phyloP scores from a whole-genome alignment of 2,888 invertebrate species.

The Synanthedon andrenaeformis region DNA sequence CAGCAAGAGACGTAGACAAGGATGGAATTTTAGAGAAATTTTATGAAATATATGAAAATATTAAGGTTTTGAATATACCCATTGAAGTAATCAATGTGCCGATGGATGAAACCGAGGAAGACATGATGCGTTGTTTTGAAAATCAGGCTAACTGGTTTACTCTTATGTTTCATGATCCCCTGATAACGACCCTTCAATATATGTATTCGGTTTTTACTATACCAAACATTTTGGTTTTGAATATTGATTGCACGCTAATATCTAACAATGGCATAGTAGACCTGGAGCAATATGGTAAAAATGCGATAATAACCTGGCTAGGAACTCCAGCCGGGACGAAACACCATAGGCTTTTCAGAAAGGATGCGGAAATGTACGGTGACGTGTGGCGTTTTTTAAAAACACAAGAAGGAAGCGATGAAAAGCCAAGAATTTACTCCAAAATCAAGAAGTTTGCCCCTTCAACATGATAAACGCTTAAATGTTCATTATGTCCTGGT shows the following conservation, averaged over 20 bases:
- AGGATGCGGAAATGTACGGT: constrained; percentile 37
- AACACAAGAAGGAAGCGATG: neutral
- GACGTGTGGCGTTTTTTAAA: constrained; percentile 30
- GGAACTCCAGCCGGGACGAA: constrained; percentile 19
- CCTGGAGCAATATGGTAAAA: constrained; percentile 42
- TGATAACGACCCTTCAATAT: constrained; percentile 29
- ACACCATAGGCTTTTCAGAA: constrained; percentile 24
- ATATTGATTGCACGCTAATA: constrained; percentile 33
- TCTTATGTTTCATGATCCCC: constrained; percentile 32
- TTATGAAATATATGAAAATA: constrained; percentile 43
- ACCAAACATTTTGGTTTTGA: constrained; percentile 37
- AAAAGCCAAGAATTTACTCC: neutral
- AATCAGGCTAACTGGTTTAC: constrained; percentile 60
- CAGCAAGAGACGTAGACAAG: constrained; percentile 32
- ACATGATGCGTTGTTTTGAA: constrained; percentile 25
- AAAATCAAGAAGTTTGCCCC: too few relatives aligned
- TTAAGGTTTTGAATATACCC: constrained; percentile 38
- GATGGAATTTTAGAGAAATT: constrained; percentile 38
- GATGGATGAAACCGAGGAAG: constrained; percentile 32
- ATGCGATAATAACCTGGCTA: constrained; percentile 50
- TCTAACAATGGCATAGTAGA: constrained; percentile 40
- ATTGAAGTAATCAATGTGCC: constrained; percentile 54
- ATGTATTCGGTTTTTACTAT: constrained; percentile 38
- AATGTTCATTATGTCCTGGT: too few relatives aligned
- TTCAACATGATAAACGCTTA: too few relatives aligned